Evolutionary conservation across 2,113 vertebrate genomes (phyloP).

Genomic region (Neoarius graeffei): DNA sequence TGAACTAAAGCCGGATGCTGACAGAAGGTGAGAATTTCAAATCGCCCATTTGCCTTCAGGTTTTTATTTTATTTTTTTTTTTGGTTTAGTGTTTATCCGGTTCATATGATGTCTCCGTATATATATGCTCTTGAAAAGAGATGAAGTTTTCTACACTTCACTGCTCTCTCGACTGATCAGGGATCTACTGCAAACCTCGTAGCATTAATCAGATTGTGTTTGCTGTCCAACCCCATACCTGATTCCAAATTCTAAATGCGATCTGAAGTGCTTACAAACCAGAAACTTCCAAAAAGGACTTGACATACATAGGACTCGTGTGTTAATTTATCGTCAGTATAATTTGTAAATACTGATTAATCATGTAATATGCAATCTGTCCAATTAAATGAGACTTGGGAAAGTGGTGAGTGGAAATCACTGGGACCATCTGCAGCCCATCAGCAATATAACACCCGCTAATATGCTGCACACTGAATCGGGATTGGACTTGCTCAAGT

Average conservation of each 20-base stretch:
- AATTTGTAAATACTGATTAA: constrained; percentile 44
- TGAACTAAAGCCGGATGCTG: constrained; percentile 45
- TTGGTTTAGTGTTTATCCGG: constrained; percentile 8
- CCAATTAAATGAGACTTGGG: constrained; percentile 32
- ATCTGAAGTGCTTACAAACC: not conserved
- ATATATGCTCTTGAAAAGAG: not conserved
- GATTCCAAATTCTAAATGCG: not conserved
- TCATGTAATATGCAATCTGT: constrained; percentile 30
- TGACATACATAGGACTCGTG: not conserved
- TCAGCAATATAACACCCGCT: constrained; percentile 32
- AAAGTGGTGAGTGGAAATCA: constrained; percentile 24
- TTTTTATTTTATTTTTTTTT: not conserved
- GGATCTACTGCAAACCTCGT: not conserved
- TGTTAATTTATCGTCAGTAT: not conserved
- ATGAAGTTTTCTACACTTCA: not conserved
- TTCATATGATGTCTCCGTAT: not conserved
- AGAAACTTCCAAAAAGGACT: not conserved
- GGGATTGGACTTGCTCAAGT: constrained; percentile 38
- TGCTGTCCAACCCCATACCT: not conserved
- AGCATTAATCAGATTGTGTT: not conserved
- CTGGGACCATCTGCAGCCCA: constrained; percentile 34
- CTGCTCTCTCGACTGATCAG: not conserved
- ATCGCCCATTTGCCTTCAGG: constrained; percentile 23
- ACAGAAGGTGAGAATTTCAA: constrained; percentile 19
- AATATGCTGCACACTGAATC: constrained; percentile 46